Base-by-base conservation (phyloP, 2,888 invertebrate species). In the Campoletis raptor region DNA sequence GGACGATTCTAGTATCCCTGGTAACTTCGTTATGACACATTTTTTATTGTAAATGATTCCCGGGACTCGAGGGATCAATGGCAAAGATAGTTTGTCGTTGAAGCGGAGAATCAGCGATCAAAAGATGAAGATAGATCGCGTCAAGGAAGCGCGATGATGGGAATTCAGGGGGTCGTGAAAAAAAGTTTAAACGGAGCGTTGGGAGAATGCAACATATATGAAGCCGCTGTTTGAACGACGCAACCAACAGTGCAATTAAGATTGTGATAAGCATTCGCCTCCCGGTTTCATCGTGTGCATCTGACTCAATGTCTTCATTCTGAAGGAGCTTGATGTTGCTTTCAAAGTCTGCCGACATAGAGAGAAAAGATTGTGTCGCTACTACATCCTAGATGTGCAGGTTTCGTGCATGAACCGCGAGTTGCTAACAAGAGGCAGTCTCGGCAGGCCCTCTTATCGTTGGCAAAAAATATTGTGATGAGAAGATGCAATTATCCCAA, bases 261-360 rank as follows among this genome's bases (percentile, higher is more conserved):
- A 88, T 88, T 85, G 72, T 84, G 86, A 88, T 86, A 80, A 85
- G 82, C 78, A 78, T 66, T 52, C 48, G 45, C 66, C 66, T 57
- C 52, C 40, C 72, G 74, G 42, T 37, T 48, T 54, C 48, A 18
- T 30, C 70, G 36, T 57, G 66, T 18, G 52, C 48, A 73, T 79
- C 54, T 77, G 81, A 83, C 80, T 86, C 82, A 77, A 87, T 73
- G 80, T 85, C 85, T 87, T 83, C 83, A 83, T 83, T 77, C 40
- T 8, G 36, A 70, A 74, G 45, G 74, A 54, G 57, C 57, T 77
- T 52, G 37, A 45, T 21, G 74, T n/a, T 42, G 74, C 36, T 24
- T 69, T 12, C 57, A 24, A 61, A 40, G 48, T 42, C 64, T 64
- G 15, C 24, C 57, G 24, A 67, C n/a, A 40, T 15, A 18, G 21